Conservation (phyloP, 2,888 invertebrate genomes). For the Ellobium chinense region DNA sequence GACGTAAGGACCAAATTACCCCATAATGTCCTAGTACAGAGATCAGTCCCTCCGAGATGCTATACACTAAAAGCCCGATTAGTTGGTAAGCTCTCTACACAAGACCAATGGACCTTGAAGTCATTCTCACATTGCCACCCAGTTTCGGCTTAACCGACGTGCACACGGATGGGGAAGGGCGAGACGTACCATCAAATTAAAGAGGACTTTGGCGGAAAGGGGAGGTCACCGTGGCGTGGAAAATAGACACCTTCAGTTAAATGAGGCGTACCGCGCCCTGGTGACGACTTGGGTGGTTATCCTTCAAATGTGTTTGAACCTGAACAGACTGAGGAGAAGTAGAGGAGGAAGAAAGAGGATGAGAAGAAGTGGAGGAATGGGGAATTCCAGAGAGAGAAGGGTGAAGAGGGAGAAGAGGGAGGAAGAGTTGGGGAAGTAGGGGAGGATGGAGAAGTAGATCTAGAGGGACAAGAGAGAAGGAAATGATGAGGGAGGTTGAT, state of each 20-base stretch:
- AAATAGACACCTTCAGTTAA: not conserved
- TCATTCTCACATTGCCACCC: not conserved
- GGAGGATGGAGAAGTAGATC: too few species aligned
- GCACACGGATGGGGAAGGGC: not conserved
- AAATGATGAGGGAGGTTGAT: too few species aligned
- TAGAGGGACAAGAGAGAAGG: too few species aligned
- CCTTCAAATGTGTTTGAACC: too few species aligned
- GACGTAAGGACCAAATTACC: not conserved
- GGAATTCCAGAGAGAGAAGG: not conserved
- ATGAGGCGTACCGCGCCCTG: not conserved
- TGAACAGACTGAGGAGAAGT: too few species aligned
- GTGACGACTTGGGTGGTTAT: not conserved
- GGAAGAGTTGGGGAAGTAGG: too few species aligned
- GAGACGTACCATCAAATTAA: not conserved
- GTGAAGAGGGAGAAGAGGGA: too few species aligned
- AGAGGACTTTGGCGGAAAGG: not conserved
- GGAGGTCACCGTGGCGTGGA: not conserved
- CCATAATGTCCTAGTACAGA: not conserved
- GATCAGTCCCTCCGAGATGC: not conserved
- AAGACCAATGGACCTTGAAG: not conserved
- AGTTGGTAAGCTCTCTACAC: not conserved
- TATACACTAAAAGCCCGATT: not conserved
- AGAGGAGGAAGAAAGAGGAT: too few species aligned
- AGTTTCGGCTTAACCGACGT: not conserved
- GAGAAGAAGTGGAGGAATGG: not conserved